A percentile compares a stretch with the other conserved stretches of the same genome.
Conservation (phyloP, 2,113 vertebrate genomes). For the Turnix velox region DNA sequence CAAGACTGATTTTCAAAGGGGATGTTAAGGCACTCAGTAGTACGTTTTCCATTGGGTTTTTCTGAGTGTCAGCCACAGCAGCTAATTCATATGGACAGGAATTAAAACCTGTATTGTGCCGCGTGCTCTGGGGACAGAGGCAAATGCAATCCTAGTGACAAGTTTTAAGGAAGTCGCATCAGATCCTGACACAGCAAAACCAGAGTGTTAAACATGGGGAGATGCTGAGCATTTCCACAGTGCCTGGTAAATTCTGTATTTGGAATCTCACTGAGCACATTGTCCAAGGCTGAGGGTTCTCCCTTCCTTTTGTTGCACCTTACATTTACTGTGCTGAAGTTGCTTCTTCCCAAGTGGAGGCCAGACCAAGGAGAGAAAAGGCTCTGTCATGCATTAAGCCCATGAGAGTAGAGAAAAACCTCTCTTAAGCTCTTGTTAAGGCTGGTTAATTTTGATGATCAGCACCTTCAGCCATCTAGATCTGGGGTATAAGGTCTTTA, state of each 20-base stretch:
- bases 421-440: not conserved
- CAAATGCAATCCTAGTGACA: not conserved
- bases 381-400: not conserved
- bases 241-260: accelerated
- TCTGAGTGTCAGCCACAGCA: not conserved
- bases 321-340: not conserved
- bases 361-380: not conserved
- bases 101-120: not conserved
- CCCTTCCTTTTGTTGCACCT: constrained; percentile 8
- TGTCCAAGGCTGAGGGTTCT: not conserved
- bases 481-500: constrained; percentile 2
- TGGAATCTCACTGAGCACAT: not conserved
- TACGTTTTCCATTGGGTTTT: not conserved
- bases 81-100: not conserved
- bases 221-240: not conserved
- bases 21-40: not conserved
- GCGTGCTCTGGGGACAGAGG: not conserved
- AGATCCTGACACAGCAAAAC: not conserved
- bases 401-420: not conserved
- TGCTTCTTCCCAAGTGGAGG: not conserved
- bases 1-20: not conserved
- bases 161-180: not conserved
- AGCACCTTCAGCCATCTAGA: not conserved
- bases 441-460: constrained; percentile 3
- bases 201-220: not conserved